These are phyloP conservation scores for Centruroides vittatus DNA, from an alignment of 1,140 invertebrate species.

Conservation along the genomic window DNA sequence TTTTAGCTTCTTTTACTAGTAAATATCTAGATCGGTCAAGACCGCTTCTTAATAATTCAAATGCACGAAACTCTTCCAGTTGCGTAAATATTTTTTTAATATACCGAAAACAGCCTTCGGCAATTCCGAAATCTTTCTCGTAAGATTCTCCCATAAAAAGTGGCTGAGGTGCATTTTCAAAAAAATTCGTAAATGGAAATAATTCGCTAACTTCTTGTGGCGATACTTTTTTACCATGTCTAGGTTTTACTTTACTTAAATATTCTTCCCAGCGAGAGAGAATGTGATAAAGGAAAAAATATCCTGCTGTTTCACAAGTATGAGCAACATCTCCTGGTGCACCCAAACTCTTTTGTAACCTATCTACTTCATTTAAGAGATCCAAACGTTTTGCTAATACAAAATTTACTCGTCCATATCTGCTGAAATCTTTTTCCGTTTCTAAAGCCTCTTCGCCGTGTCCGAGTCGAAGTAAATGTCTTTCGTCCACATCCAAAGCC, in stretches of 20 bases:
- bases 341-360: constrained; percentile 66
- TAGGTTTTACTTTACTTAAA: constrained; percentile 35
- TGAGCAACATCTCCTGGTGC: constrained; percentile 85
- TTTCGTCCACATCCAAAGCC: constrained; percentile 90
- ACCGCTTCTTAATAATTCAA: constrained; percentile 78
- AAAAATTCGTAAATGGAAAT: constrained; percentile 88
- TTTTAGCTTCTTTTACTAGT: constrained; percentile 96
- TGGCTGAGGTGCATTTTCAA: constrained; percentile 81
- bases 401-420: constrained; percentile 97
- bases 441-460: constrained; percentile 97
- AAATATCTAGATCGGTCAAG: constrained; percentile 91
- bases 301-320: constrained; percentile 95
- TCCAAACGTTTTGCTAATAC: constrained; percentile 87
- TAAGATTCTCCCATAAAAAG: constrained; percentile 66
- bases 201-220: constrained; percentile 36
- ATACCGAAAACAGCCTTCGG: constrained; percentile 86
- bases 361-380: constrained; percentile 74
- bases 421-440: constrained; percentile 97
- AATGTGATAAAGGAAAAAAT: constrained; percentile 46
- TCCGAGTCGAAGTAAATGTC: constrained; percentile 95
- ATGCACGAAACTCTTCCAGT: constrained; percentile 94
- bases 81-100: constrained; percentile 93
- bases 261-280: constrained; percentile 85
- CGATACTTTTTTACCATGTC: constrained; percentile 2
- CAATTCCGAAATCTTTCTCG: constrained; percentile 79